Base-by-base conservation (phyloP, 2,797 vertebrate species). In the Gobio occitaniae region DNA sequence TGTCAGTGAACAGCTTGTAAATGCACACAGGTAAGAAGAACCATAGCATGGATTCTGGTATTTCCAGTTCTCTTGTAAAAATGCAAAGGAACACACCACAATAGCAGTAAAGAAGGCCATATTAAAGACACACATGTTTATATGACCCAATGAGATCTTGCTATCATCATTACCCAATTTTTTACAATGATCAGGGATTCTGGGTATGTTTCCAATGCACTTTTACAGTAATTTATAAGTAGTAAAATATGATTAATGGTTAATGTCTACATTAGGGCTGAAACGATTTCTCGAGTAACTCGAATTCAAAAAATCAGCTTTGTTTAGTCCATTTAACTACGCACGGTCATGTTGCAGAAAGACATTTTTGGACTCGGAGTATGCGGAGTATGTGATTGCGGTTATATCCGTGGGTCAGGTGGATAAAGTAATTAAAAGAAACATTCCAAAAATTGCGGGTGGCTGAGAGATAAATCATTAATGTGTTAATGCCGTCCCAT, bases 1-100 rank as follows among this genome's bases (percentile, higher is more conserved):
- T 84, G 78, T 61, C n/a, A 68, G 72, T 52, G 56, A 65, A 61
- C n/a, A 72, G 41, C 71, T 54, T 12, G 47, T 69, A 47, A 83
- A 78, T 19, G 52, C 52, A 78, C 83, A 84, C 66, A 71, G 83
- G 41, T 78, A 80, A 68, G 65, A 78, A 3, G 36, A 50, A 50
- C 47, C 44, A 68, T 16, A 32, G 29, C 38, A 78, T 21, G 8
- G 48, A 15, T 65, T 69, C 47, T 68, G 29, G 54, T 70, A 38
- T 36, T 74, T 65, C 29, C 56, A 74, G 74, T 54, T 32, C 50
- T 69, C 63, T 65, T 68, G 56, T 32, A 63, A 36, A 75, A 74
- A 11, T 38, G 59, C 36, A 56, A 50, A 68, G 21, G 48, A 78
- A 84, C 32, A 68, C 72, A 77, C 61, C 63, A 47, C 15, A 54